Evolutionary conservation across 2,888 invertebrate genomes (phyloP).

Genomic region (Drymonia ruficornis): DNA sequence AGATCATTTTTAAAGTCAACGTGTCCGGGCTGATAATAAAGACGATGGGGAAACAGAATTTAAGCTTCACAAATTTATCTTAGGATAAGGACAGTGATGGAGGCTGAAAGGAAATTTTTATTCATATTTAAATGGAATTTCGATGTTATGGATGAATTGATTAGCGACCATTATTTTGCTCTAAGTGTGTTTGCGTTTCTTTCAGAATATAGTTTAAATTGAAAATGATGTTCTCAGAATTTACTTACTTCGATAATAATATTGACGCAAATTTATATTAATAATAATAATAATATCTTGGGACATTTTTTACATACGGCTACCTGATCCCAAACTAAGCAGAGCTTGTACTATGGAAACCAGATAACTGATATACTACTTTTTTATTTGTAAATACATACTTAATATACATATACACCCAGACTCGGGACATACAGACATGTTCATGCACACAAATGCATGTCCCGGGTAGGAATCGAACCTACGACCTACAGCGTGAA

Average conservation of each 20-base stretch:
- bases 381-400: too few species aligned
- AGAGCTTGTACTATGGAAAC: too few species aligned
- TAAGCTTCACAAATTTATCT: slow-evolving; percentile 6
- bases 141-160: background rate
- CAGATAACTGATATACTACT: too few species aligned
- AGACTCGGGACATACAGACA: too few species aligned
- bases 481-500: too few species aligned
- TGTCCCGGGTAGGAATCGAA: too few species aligned
- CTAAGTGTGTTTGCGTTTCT: background rate
- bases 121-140: slow-evolving; percentile 6
- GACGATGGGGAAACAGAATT: slow-evolving; percentile 7
- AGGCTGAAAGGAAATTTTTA: background rate
- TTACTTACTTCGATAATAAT: background rate
- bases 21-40: slow-evolving; percentile 10
- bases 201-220: background rate
- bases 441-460: too few species aligned
- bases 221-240: background rate
- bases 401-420: too few species aligned
- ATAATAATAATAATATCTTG: too few species aligned
- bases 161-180: background rate
- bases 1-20: slow-evolving; percentile 16
- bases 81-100: background rate
- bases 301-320: too few species aligned
- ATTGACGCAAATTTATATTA: background rate
- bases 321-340: too few species aligned